Percentiles rank a stretch among this genome's conserved stretches.
phyloP scores from a whole-genome alignment of 2,113 vertebrate species.

The Odontesthes bonariensis region DNA sequence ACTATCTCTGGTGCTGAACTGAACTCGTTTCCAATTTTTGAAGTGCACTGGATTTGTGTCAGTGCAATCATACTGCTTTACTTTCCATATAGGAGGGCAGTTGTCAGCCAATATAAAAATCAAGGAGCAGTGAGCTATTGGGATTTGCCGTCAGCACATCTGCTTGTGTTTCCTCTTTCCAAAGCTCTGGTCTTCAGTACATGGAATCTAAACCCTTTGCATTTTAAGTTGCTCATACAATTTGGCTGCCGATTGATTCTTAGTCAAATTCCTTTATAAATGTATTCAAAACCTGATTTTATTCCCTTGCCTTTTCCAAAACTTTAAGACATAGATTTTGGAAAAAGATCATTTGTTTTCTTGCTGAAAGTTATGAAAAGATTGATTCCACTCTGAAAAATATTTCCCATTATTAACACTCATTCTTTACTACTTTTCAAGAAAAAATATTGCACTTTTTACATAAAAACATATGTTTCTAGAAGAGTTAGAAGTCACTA shows the following conservation, averaged over 20 bases:
- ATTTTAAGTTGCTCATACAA: constrained; percentile 1
- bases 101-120: constrained; percentile 39
- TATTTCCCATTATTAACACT: no score
- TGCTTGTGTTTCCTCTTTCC: constrained; percentile 26
- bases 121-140: constrained; percentile 20
- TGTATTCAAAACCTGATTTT: no score
- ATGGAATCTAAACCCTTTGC: background rate
- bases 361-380: background rate
- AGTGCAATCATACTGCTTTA: constrained; percentile 40
- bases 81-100: constrained; percentile 27
- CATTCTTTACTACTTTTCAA: background rate
- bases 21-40: constrained; percentile 6
- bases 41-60: constrained; percentile 30
- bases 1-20: constrained; percentile 3
- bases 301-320: background rate
- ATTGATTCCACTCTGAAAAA: background rate
- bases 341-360: background rate
- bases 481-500: background rate
- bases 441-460: background rate
- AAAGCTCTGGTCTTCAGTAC: background rate
- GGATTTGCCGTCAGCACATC: constrained; percentile 37
- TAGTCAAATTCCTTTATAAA: background rate
- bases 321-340: background rate
- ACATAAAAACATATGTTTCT: background rate
- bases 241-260: no score